Evolutionary conservation across 2,113 vertebrate species (phyloP).

Genomic region (Tamias sibiricus): DNA sequence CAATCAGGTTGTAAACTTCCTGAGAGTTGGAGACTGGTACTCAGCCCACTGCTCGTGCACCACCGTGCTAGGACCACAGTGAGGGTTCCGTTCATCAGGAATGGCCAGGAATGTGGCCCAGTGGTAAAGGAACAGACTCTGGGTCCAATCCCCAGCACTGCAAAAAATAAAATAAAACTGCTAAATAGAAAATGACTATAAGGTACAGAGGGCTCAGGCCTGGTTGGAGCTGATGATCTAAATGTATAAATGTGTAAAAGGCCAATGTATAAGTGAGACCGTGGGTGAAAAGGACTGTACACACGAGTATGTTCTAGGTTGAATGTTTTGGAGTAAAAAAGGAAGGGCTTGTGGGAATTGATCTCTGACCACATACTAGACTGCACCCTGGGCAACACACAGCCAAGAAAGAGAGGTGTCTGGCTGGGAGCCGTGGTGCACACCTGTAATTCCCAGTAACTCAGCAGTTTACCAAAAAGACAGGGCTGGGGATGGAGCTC

Average conservation of each 20-base stretch:
- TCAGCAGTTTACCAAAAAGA: too few relatives aligned
- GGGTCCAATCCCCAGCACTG: background rate
- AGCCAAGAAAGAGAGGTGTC: background rate
- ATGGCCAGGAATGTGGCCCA: background rate
- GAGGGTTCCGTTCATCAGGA: background rate
- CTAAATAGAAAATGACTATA: background rate
- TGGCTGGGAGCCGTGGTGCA: too few relatives aligned
- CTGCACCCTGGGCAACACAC: background rate
- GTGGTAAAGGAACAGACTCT: background rate
- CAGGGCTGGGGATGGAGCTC: too few relatives aligned
- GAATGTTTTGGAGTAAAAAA: background rate
- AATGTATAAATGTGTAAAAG: background rate
- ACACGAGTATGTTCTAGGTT: background rate
- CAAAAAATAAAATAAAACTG: background rate
- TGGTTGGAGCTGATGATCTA: background rate
- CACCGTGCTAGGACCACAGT: background rate
- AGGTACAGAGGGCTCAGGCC: background rate
- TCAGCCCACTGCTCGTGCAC: background rate
- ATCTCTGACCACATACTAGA: background rate
- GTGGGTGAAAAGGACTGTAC: background rate
- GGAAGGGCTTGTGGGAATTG: background rate
- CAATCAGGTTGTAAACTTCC: background rate
- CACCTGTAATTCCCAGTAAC: too few relatives aligned
- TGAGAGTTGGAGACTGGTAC: background rate
- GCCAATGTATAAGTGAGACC: background rate